Percentiles rank a stretch among this genome's conserved stretches.
phyloP scores from a whole-genome alignment of 2,797 vertebrate species.

The Sebastolobus altivelis region DNA sequence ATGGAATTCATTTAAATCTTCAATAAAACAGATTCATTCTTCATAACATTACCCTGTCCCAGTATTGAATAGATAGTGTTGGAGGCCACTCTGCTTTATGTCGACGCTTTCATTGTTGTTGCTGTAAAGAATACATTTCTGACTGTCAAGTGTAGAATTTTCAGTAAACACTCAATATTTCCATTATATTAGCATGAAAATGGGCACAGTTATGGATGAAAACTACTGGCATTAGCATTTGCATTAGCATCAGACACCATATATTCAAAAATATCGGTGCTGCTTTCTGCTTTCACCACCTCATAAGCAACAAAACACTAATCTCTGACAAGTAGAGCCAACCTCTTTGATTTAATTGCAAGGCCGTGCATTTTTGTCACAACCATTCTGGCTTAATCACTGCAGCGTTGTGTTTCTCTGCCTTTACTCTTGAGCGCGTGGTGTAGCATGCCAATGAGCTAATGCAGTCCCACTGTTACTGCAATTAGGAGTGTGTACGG shows the following conservation, averaged over 20 bases:
- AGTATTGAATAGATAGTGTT: background rate
- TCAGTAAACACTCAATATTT: constrained; percentile 1
- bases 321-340: constrained; percentile 25
- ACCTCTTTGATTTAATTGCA: constrained; percentile 56
- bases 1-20: background rate
- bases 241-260: background rate
- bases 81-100: background rate
- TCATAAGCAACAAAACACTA: background rate
- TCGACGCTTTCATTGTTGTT: background rate
- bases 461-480: constrained; percentile 73
- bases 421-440: constrained; percentile 66
- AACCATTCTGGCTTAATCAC: constrained; percentile 65
- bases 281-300: background rate
- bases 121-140: constrained; percentile 5
- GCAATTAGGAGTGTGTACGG: constrained; percentile 75
- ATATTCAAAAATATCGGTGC: background rate
- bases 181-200: background rate
- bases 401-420: constrained; percentile 65
- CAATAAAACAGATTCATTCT: constrained; percentile 1
- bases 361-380: constrained; percentile 64
- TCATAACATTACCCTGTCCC: background rate
- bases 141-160: background rate
- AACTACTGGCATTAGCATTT: background rate
- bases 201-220: background rate
- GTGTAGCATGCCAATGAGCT: constrained; percentile 80